Conservation (phyloP, 2,113 vertebrate species). For the Uria lomvia region DNA sequence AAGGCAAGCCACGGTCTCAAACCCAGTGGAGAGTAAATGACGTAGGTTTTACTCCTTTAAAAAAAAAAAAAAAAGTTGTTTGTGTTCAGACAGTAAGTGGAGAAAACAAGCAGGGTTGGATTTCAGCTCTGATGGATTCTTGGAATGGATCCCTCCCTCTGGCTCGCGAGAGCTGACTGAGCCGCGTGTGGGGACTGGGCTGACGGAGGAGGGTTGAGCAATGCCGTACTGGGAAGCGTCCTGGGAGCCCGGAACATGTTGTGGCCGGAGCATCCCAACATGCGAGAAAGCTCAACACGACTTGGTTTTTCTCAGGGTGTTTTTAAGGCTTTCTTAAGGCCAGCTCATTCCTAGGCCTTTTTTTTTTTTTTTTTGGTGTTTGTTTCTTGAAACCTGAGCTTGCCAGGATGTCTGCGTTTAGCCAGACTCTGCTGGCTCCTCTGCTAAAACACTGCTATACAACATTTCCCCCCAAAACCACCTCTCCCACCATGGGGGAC, state of each 20-base stretch:
- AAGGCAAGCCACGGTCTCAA: neutral
- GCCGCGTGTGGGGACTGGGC: neutral
- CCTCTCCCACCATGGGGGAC: neutral
- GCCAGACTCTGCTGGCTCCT: neutral
- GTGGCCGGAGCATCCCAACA: neutral
- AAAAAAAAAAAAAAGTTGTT: neutral
- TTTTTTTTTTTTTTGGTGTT: neutral
- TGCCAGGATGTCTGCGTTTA: neutral
- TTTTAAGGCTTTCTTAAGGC: neutral
- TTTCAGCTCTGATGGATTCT: conserved; percentile 10
- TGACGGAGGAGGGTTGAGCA: conserved; percentile 23
- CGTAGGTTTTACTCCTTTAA: neutral
- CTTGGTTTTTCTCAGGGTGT: neutral
- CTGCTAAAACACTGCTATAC: neutral
- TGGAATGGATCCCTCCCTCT: neutral
- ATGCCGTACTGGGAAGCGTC: neutral
- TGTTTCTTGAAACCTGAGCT: neutral
- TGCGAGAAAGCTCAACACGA: neutral
- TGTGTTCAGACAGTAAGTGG: neutral
- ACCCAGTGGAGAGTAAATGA: neutral
- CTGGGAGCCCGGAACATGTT: neutral
- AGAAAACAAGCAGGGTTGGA: neutral
- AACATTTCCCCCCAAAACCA: neutral
- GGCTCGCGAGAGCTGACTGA: neutral
- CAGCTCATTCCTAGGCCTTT: neutral